A percentile compares a stretch with the other conserved stretches of the same genome.
Conservation (phyloP, 1,140 invertebrate genomes). For the Hylaeus volcanicus region DNA sequence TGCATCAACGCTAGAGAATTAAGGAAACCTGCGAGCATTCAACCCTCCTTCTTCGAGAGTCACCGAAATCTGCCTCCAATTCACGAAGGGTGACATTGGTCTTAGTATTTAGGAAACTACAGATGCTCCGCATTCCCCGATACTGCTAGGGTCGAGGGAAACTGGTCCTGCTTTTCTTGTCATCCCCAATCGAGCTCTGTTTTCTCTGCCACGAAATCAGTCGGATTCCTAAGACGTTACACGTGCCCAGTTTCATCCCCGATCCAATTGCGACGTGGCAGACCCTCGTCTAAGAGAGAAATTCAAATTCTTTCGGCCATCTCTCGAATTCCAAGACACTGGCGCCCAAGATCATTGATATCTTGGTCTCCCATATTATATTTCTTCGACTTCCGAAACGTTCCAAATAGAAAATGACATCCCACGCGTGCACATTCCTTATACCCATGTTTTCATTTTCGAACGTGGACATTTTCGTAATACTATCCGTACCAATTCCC, state of each 20-base stretch:
- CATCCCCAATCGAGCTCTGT: conserved; percentile 78
- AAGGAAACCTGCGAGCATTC: background rate
- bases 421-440: too few relatives aligned
- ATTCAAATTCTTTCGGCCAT: conserved; percentile 52
- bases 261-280: conserved; percentile 24
- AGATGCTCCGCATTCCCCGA: conserved; percentile 74
- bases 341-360: background rate
- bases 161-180: conserved; percentile 66
- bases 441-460: background rate
- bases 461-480: background rate
- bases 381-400: background rate
- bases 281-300: conserved; percentile 51
- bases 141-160: conserved; percentile 55
- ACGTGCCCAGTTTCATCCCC: conserved; percentile 18
- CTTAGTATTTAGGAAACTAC: conserved; percentile 75
- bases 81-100: conserved; percentile 59
- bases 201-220: conserved; percentile 72
- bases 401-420: background rate
- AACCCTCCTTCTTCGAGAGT: background rate
- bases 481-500: background rate
- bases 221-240: conserved; percentile 76
- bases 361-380: background rate
- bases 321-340: conserved; percentile 19
- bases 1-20: background rate
- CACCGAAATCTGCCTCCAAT: conserved; percentile 33